phyloP scores from a whole-genome alignment of 2,113 vertebrate genomes.

The Megaceryle maxima region DNA sequence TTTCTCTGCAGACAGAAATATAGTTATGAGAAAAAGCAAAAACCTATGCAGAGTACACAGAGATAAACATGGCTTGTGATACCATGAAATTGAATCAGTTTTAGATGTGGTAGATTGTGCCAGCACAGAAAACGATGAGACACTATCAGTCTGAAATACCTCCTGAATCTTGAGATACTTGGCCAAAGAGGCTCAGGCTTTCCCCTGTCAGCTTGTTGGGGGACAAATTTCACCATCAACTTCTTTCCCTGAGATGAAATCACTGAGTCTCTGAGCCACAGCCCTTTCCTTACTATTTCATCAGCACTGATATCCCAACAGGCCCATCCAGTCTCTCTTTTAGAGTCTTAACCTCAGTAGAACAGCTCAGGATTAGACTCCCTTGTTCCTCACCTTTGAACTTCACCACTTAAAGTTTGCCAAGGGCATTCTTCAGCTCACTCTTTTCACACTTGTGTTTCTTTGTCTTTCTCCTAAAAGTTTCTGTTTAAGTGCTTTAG shows the following conservation, averaged over 20 bases:
- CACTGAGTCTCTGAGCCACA: neutral
- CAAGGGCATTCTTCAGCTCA: neutral
- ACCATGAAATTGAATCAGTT: slow-evolving; percentile 48
- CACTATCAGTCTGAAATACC: neutral
- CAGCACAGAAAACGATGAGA: neutral
- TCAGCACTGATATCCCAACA: neutral
- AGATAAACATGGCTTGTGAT: neutral
- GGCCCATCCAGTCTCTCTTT: neutral
- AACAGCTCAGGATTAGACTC: neutral
- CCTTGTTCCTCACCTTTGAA: neutral
- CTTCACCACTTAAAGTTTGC: neutral
- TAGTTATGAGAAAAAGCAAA: slow-evolving; percentile 20
- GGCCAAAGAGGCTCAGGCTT: neutral
- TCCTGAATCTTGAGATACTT: neutral
- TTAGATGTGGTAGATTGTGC: slow-evolving; percentile 24
- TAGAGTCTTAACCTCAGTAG: neutral
- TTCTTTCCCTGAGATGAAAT: neutral
- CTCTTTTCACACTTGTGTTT: neutral
- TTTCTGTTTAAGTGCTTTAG: neutral
- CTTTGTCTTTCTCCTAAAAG: neutral
- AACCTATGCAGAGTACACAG: neutral
- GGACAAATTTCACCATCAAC: neutral
- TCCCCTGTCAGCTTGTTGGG: neutral
- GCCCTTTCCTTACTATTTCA: neutral
- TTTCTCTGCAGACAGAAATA: slow-evolving; percentile 20